Percentiles rank a stretch among this genome's conserved stretches.
Evolutionary conservation across 1,140 invertebrate genomes (phyloP).

Genomic region (Aricia agestis): DNA sequence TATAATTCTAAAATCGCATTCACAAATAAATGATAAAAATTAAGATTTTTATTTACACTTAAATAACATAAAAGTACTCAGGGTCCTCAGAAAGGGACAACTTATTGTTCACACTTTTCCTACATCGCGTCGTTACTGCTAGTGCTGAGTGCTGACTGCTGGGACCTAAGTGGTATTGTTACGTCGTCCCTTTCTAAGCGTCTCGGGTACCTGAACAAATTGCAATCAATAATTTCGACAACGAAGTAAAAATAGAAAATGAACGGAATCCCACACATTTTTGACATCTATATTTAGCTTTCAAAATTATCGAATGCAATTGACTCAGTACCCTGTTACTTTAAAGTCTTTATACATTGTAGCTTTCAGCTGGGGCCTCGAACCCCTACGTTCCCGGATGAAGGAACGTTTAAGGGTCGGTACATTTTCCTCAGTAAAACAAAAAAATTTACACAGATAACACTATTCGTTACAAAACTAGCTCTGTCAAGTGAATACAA

Average conservation of each 20-base stretch:
- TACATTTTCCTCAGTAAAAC: too few relatives aligned
- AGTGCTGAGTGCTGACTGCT: too few relatives aligned
- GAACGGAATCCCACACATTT: not conserved
- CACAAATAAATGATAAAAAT: conserved; percentile 10
- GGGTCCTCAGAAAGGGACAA: not conserved
- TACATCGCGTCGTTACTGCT: too few relatives aligned
- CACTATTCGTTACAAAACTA: too few relatives aligned
- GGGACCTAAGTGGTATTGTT: not conserved
- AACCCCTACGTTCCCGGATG: too few relatives aligned
- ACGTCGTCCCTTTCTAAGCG: not conserved
- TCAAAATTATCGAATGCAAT: not conserved
- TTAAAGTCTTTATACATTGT: conserved; percentile 4
- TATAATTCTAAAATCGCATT: conserved; percentile 9
- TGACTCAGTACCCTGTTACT: not conserved
- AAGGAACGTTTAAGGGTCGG: too few relatives aligned
- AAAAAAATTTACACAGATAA: too few relatives aligned
- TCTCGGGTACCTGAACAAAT: not conserved
- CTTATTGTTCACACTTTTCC: not conserved
- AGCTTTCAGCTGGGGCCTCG: conserved; percentile 4
- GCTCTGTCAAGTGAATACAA: too few relatives aligned
- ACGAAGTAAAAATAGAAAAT: not conserved
- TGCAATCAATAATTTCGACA: not conserved
- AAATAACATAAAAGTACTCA: not conserved
- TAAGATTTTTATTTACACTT: conserved; percentile 3
- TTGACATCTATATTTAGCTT: not conserved